A percentile compares a stretch with the other conserved stretches of the same genome.
These are phyloP conservation scores for Steinernema carpocapsae DNA, from an alignment of 2,888 invertebrate genomes.

Conservation along the genomic window DNA sequence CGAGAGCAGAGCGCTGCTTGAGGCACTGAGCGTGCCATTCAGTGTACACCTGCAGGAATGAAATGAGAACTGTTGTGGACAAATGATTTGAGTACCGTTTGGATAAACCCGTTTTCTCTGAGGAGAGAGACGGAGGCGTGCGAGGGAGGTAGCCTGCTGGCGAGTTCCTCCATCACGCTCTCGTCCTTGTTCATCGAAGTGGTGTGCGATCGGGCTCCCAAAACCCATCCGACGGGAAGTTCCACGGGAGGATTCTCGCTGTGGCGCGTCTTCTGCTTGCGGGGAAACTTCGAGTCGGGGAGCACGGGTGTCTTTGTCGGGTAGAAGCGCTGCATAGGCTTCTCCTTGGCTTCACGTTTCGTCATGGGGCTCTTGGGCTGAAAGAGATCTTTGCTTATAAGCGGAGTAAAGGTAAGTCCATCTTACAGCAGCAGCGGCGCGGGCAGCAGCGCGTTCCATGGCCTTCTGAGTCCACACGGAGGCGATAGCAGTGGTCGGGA, in stretches of 20 bases:
- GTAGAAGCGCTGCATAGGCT: conserved; percentile 80
- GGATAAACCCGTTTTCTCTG: conserved; percentile 94
- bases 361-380: conserved; percentile 68
- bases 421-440: conserved; percentile 46
- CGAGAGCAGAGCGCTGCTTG: conserved; percentile 89
- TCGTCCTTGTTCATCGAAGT: conserved; percentile 19
- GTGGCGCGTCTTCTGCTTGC: conserved; percentile 80
- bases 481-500: conserved; percentile 35
- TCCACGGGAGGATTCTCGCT: conserved; percentile 78
- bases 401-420: not conserved
- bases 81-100: conserved; percentile 74
- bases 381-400: conserved; percentile 42
- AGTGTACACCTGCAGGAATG: conserved; percentile 78
- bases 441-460: conserved; percentile 63
- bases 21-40: conserved; percentile 92
- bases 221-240: conserved; percentile 95
- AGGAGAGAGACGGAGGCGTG: conserved; percentile 77
- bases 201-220: conserved; percentile 74
- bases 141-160: not conserved
- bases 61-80: not conserved
- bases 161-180: conserved; percentile 10
- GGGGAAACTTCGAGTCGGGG: conserved; percentile 74
- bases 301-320: conserved; percentile 82
- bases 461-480: conserved; percentile 68
- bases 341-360: conserved; percentile 63